Evolutionary conservation across 2,888 invertebrate species (phyloP), one percentile per base, ranked within the genome.

Genomic region (Torymus texanus): DNA sequence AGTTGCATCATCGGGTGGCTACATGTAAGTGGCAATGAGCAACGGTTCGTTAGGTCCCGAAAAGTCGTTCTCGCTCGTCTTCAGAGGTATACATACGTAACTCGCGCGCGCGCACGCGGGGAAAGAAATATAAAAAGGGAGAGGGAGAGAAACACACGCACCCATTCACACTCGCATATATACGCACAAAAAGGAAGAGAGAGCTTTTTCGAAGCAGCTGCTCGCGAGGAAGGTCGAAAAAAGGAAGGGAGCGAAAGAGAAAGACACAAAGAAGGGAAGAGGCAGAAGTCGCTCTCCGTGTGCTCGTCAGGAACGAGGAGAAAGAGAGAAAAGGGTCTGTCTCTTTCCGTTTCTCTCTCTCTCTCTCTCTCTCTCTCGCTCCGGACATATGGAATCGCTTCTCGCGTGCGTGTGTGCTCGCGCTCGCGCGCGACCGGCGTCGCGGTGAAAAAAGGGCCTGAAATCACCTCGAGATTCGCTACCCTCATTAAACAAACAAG

Each of bases 381-480:
- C 62, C 67, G 79, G 71, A 75, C 75, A 79, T 71, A 75, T 79
- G 75, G 79, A 79, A 66, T 75, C 68, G 74, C 63, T 65, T 21
- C 58, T 67, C 67, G 63, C 63, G 73, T 75, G 75, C 72, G 82
- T 82, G 83, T 41, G 56, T 24, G 29, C 2, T 10, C n/a, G 0
- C 16, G n/a, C 73, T 63, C 73, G 3, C 12, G n/a, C n/a, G 16
- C 16, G 53, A 16, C 29, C 18, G 11, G 16, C 21, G 29, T 0
- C 29, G 56, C 41, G 18, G 61, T n/a, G 29, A 59, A 70, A 85
- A 86, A 86, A 86, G 81, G 79, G 78, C 82, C 83, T 83, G 83
- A 83, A 87, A 85, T 87, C 88, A 85, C 86, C 86, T 86, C 85
- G 83, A 90, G 91, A 92, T 92, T 92, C 88, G 89, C 85, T 88